A percentile compares a stretch with the other conserved stretches of the same genome.
Evolutionary conservation across 2,888 invertebrate species (phyloP).

Genomic region (Ellobium chinense): DNA sequence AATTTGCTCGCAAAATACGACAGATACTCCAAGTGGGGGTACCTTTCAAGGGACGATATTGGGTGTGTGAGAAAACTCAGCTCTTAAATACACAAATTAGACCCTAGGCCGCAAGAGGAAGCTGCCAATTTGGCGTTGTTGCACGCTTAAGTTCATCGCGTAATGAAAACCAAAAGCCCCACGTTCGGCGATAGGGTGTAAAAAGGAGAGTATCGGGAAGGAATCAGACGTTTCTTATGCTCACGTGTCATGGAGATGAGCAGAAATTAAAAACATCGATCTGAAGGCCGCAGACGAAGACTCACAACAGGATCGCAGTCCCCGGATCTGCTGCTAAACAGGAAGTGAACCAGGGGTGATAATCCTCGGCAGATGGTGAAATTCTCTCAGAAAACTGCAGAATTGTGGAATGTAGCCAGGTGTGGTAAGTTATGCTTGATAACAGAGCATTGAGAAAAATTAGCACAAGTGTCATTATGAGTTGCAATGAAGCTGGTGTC

Average conservation of each 20-base stretch:
- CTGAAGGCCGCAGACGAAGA: not conserved
- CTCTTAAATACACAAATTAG: slow-evolving; percentile 7
- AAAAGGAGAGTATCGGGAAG: not conserved
- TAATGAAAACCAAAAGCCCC: not conserved
- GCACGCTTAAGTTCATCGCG: not conserved
- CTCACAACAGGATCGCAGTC: not conserved
- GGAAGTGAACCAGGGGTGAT: slow-evolving; percentile 29
- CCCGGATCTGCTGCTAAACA: slow-evolving; percentile 1
- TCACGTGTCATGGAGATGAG: not conserved
- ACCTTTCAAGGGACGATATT: not conserved
- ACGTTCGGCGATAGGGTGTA: not conserved
- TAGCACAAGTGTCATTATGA: too few relatives aligned
- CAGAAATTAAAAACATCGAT: not conserved
- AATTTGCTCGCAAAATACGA: not conserved
- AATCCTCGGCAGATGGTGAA: slow-evolving; percentile 10
- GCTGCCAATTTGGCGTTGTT: not conserved
- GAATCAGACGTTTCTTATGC: not conserved
- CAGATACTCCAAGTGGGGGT: not conserved
- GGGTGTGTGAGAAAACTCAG: not conserved
- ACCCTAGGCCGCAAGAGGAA: not conserved
- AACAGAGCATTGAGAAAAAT: too few relatives aligned
- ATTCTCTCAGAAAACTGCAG: not conserved
- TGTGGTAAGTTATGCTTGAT: too few relatives aligned
- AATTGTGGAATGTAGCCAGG: too few relatives aligned
- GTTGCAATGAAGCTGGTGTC: too few relatives aligned